phyloP scores from a whole-genome alignment of 1,140 invertebrate genomes.

The Caenorhabditis tropicalis region DNA sequence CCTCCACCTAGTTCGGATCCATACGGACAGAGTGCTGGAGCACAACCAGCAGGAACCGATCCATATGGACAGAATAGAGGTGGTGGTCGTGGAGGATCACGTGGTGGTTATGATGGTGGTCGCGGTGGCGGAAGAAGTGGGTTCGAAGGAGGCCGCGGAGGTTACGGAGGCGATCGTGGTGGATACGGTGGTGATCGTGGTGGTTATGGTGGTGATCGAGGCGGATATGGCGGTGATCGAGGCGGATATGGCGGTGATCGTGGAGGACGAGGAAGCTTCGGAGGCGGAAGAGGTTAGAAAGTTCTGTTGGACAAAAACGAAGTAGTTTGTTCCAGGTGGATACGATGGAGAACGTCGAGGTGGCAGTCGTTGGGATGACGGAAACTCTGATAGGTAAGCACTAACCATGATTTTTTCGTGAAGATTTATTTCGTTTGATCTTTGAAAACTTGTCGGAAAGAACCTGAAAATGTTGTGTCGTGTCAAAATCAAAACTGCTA shows the following conservation, averaged over 20 bases:
- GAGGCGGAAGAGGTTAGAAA: background rate
- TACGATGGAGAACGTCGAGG: conserved; percentile 2
- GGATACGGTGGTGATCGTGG: background rate
- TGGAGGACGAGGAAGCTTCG: background rate
- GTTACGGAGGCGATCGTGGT: too few relatives aligned
- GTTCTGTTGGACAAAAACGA: background rate
- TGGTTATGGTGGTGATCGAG: background rate
- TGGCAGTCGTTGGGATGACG: conserved; percentile 11
- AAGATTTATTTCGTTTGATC: background rate
- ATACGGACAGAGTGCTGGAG: background rate
- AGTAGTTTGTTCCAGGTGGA: background rate
- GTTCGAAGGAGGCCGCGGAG: background rate
- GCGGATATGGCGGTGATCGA: background rate
- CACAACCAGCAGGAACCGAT: background rate
- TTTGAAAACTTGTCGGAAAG: background rate
- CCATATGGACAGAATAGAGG: conserved; percentile 26
- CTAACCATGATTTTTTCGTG: background rate
- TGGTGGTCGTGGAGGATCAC: conserved; percentile 35
- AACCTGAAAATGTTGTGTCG: conserved; percentile 10
- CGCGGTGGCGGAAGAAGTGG: background rate
- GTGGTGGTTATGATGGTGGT: background rate
- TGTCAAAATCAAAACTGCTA: conserved; percentile 32
- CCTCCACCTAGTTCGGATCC: background rate
- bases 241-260: background rate
- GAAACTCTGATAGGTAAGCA: conserved; percentile 32